Base-by-base conservation (phyloP, 2,797 vertebrate species). In the Labroides dimidiatus region DNA sequence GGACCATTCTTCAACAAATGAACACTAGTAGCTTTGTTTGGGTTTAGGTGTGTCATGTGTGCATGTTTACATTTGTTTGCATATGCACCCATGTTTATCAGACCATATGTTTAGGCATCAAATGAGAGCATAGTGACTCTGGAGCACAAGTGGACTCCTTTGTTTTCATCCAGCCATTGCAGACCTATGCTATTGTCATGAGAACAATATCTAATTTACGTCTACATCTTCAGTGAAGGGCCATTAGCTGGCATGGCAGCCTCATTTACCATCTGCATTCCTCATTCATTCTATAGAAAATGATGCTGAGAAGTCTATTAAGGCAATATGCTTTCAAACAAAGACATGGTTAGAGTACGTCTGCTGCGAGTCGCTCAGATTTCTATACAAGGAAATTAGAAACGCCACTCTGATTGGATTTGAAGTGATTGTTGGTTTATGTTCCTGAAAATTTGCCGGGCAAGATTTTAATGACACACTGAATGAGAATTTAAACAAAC, bases 241-340 rank as follows among this genome's bases (percentile, higher is more conserved):
- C 80, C 83, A 85, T 82, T 74, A 84, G 87, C 90, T 89, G 88
- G 84, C 88, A 90, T 90, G 84, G 89, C 82, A 91, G 91, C 90
- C 75, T 71, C 69, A 77, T 90, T 91, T 92, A 76, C 88, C 82
- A 90, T 89, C 84, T 84, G 84, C 81, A 79, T 73, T 75, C 64
- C 81, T 85, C 80, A 85, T 85, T 91, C 78, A 90, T 76, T 68
- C 81, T 88, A 82, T 89, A 78, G 30, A 33, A 85, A 87, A 86
- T 90, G 77, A 87, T 84, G 87, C 75, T 79, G 64, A n/a, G 65
- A 82, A 81, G 87, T 83, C 81, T 81, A 75, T 88, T 85, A 87
- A 88, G 72, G 87, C 80, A 83, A 82, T 87, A 83, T 69, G 79
- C 63, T 75, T 69, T 59, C 51, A 78, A 11, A 54, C 72, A 39